phyloP scores from a whole-genome alignment of 2,797 vertebrate genomes.

The Esox lucius region DNA sequence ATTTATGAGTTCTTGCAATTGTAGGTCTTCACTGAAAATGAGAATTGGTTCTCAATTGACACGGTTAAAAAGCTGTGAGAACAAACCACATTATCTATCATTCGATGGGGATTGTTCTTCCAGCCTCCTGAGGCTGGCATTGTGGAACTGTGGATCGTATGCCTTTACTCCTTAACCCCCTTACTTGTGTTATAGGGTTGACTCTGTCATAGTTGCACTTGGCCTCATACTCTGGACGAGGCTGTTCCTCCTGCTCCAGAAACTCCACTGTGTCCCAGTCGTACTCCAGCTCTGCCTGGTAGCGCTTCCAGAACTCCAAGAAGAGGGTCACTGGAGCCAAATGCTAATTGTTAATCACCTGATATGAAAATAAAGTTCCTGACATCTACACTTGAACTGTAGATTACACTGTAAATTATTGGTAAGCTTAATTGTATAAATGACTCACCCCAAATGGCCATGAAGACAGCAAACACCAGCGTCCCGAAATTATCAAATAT shows the following conservation, averaged over 20 bases:
- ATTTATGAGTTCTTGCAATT: background rate
- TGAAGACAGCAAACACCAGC: slow-evolving; percentile 92
- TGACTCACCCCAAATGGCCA: slow-evolving; percentile 93
- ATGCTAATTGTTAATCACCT: background rate
- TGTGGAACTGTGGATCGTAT: background rate
- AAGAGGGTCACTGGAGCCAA: slow-evolving; percentile 83
- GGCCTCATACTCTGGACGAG: slow-evolving; percentile 89
- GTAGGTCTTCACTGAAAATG: background rate
- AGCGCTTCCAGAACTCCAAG: slow-evolving; percentile 93
- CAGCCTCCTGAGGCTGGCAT: background rate
- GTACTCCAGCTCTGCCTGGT: slow-evolving; percentile 89
- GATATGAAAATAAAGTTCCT: too few species aligned
- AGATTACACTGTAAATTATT: background rate
- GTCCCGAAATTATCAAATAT: slow-evolving; percentile 97
- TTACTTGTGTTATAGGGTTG: slow-evolving; percentile 88
- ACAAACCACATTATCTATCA: background rate
- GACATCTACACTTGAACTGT: background rate
- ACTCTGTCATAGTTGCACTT: slow-evolving; percentile 79
- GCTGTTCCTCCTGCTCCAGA: slow-evolving; percentile 86
- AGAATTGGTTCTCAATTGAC: slow-evolving; percentile 20
- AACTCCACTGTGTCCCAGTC: slow-evolving; percentile 92
- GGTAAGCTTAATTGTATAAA: background rate
- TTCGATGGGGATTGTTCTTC: background rate
- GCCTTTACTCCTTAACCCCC: background rate
- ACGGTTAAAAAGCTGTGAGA: slow-evolving; percentile 22